Percentiles rank a stretch among this genome's conserved stretches.
phyloP scores from a whole-genome alignment of 2,797 vertebrate genomes.

The Chaetophractus vellerosus region DNA sequence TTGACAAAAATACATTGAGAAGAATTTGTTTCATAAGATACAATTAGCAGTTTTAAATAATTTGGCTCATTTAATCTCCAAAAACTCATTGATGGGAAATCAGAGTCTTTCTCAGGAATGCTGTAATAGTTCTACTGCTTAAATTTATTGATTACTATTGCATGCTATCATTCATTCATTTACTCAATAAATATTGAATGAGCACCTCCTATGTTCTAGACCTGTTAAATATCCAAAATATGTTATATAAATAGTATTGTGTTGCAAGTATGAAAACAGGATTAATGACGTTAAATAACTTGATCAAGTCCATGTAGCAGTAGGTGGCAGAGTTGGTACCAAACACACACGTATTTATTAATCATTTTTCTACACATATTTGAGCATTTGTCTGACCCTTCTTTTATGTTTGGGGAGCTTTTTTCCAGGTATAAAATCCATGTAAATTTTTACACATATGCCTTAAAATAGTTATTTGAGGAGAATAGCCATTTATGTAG shows the following conservation, averaged over 20 bases:
- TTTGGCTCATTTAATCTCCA: background rate
- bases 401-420: background rate
- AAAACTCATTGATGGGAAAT: background rate
- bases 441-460: background rate
- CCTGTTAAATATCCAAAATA: background rate
- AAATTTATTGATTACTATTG: background rate
- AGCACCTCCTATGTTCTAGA: background rate
- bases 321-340: background rate
- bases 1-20: conserved; percentile 5
- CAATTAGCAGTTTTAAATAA: background rate
- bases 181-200: background rate
- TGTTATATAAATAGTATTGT: background rate
- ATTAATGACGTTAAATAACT: background rate
- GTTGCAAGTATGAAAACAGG: background rate
- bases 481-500: background rate
- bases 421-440: background rate
- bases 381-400: background rate
- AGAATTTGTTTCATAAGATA: background rate
- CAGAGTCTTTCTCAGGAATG: background rate
- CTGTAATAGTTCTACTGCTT: background rate
- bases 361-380: background rate
- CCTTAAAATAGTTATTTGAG: background rate
- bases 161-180: background rate
- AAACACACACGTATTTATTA: background rate
- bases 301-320: background rate